These are phyloP conservation scores for Drosophila quasianomalipes DNA, from an alignment of 2,888 invertebrate species.

Conservation along the genomic window DNA sequence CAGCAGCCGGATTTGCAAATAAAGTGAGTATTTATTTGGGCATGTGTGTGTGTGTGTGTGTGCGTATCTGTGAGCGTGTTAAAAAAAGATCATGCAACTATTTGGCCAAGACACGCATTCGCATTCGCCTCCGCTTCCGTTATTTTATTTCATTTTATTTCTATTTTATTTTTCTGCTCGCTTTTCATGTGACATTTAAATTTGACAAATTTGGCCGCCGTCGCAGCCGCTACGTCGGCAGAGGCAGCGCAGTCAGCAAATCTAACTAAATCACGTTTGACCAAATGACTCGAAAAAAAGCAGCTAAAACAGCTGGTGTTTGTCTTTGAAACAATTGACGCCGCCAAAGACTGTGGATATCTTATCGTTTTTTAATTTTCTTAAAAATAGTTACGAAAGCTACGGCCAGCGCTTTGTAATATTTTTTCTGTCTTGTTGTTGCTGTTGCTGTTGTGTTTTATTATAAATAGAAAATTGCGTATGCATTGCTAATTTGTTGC, in stretches of 20 bases:
- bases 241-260: constrained; percentile 40
- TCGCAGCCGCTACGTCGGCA: constrained; percentile 25
- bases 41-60: constrained; percentile 26
- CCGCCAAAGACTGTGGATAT: constrained; percentile 31
- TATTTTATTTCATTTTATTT: constrained; percentile 19
- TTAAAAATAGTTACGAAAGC: constrained; percentile 48
- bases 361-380: constrained; percentile 40
- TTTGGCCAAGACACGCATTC: constrained; percentile 68
- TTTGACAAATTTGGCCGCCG: constrained; percentile 46
- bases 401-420: constrained; percentile 47
- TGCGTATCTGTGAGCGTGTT: constrained; percentile 61
- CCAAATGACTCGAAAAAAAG: constrained; percentile 34
- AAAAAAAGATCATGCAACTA: constrained; percentile 72
- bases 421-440: constrained; percentile 18
- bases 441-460: constrained; percentile 53
- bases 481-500: constrained; percentile 78
- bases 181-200: constrained; percentile 69
- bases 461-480: constrained; percentile 84
- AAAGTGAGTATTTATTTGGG: constrained; percentile 64
- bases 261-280: constrained; percentile 33
- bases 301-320: constrained; percentile 42
- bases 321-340: constrained; percentile 20
- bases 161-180: constrained; percentile 6
- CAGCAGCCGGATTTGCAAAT: constrained; percentile 76
- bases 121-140: constrained; percentile 63